A percentile compares a stretch with the other conserved stretches of the same genome.
phyloP scores from a whole-genome alignment of 2,113 vertebrate species.

The Deroptyus accipitrinus region DNA sequence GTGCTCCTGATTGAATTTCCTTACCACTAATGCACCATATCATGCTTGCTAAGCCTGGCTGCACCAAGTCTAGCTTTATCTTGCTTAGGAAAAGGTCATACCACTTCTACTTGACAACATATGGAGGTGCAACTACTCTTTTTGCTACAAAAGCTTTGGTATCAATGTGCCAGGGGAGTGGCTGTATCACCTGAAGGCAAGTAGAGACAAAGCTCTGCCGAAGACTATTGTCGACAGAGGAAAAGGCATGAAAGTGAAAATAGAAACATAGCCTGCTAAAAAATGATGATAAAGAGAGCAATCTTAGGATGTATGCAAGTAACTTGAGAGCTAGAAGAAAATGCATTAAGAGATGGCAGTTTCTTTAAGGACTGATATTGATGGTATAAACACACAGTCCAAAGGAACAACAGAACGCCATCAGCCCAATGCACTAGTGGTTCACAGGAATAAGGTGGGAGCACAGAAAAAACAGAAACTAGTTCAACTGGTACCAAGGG shows the following conservation, averaged over 20 bases:
- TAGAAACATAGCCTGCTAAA: background rate
- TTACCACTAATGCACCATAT: accelerated
- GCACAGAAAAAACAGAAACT: background rate
- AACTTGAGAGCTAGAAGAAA: background rate
- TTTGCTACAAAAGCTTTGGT: background rate
- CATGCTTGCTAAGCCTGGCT: background rate
- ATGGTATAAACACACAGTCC: background rate
- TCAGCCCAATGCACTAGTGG: background rate
- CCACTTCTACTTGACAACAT: background rate
- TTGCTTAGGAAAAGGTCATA: background rate
- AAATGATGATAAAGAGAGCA: background rate
- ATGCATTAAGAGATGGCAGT: background rate
- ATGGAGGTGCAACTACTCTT: background rate
- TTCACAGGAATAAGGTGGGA: background rate
- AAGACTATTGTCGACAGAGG: background rate
- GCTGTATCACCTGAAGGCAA: background rate
- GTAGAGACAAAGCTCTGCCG: background rate
- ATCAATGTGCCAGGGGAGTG: background rate
- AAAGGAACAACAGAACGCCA: background rate
- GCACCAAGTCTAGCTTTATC: background rate
- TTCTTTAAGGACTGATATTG: background rate
- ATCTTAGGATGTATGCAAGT: background rate
- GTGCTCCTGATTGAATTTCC: accelerated
- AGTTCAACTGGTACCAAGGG: background rate
- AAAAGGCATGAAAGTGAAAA: background rate